Evolutionary conservation across 2,113 vertebrate species (phyloP), one percentile per base, ranked within the genome.

Genomic region (Toxostoma redivivum): DNA sequence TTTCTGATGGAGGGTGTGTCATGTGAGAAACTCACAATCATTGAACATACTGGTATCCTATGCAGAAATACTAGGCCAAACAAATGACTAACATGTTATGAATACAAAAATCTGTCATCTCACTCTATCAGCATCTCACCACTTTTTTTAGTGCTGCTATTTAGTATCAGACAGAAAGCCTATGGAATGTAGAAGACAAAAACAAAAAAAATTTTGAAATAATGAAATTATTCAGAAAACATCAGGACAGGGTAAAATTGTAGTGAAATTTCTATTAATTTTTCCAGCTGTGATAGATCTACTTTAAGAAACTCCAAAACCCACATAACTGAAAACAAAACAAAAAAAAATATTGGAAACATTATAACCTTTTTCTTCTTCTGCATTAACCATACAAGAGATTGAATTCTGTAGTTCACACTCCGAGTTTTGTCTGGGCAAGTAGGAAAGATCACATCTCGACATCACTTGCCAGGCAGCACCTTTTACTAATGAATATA

Each of bases 31-130:
- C 7, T 33, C 27, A 58, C 37, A 93, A 6, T 31, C 24, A 48
- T 12, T 76, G 37, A 85, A 64, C 48, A 82, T 40, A 60, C 74
- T 54, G 42, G 35, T 71, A 64, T 42, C 24, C 61, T 65, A 30
- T 81, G 54, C 69, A 57, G 56, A 89, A 93, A 89, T 54, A 78
- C 50, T 50, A 93, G 69, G 69, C 42, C 60, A 91, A 94, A 93
- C 60, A 81, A 92, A 90, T 62, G 42, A 83, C 62, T 83, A 91
- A 81, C 56, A 38, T 50, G 30, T 44, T 71, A 60, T 57, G 33
- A 40, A 92, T 51, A 93, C 35, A 82, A 92, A 93, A 94, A 79
- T 65, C 66, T 92, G 35, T 60, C 44, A 64, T 81, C 74, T 92
- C 71, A 37, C 47, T 70, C 60, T 81, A 50, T 79, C 62, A 62